A percentile compares a stretch with the other conserved stretches of the same genome.
phyloP scores from a whole-genome alignment of 2,888 invertebrate species.

The Drosophila mayaguana region DNA sequence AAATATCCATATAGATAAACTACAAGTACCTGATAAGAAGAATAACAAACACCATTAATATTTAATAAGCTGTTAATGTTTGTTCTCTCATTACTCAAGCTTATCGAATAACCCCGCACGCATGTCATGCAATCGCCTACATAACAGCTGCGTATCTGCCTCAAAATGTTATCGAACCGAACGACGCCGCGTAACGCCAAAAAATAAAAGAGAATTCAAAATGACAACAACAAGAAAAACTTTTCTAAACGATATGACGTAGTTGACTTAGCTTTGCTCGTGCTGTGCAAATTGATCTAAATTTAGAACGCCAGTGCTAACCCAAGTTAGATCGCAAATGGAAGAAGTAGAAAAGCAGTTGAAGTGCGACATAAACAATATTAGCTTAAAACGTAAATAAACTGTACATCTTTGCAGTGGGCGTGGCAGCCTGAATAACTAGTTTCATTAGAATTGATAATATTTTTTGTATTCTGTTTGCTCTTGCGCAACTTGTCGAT shows the following conservation, averaged over 20 bases:
- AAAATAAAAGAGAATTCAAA: slow-evolving; percentile 22
- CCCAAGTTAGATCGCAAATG: neutral
- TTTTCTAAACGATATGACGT: slow-evolving; percentile 51
- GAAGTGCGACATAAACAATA: slow-evolving; percentile 26
- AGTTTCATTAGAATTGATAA: slow-evolving; percentile 23
- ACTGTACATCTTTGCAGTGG: slow-evolving; percentile 20
- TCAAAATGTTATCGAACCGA: slow-evolving; percentile 44
- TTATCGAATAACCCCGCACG: slow-evolving; percentile 1
- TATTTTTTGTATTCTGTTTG: neutral
- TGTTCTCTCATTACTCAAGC: neutral
- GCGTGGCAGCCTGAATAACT: slow-evolving; percentile 27
- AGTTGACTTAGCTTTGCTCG: slow-evolving; percentile 37
- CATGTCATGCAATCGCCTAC: slow-evolving; percentile 4
- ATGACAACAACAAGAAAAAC: slow-evolving; percentile 1
- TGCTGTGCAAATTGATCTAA: slow-evolving; percentile 52
- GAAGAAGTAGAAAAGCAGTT: slow-evolving; percentile 19
- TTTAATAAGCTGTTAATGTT: neutral
- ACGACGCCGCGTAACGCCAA: slow-evolving; percentile 21
- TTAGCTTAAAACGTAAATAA: slow-evolving; percentile 12
- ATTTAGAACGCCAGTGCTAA: slow-evolving; percentile 48
- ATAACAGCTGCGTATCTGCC: slow-evolving; percentile 9
- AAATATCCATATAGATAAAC: neutral
- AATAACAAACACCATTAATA: slow-evolving; percentile 21
- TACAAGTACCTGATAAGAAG: slow-evolving; percentile 2
- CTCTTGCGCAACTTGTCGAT: slow-evolving; percentile 50